Conservation (phyloP, 2,888 invertebrate genomes). For the Oxystoma pomonae region DNA sequence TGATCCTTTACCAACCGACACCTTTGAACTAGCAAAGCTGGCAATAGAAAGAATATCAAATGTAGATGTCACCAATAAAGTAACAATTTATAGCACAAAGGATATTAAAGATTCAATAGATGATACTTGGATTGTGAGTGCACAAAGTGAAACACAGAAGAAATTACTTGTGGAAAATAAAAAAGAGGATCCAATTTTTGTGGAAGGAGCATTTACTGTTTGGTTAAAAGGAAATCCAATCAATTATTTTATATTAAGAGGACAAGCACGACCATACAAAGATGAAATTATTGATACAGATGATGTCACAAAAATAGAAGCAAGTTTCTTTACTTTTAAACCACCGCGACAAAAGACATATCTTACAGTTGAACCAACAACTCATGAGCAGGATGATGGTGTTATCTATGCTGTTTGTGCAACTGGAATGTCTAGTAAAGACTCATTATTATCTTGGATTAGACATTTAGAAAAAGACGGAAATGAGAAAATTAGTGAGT, state of each 20-base stretch:
- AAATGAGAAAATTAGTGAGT: conserved; percentile 66
- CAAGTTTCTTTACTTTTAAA: conserved; percentile 53
- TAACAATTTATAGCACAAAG: conserved; percentile 52
- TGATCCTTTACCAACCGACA: conserved; percentile 70
- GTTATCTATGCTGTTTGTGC: conserved; percentile 84
- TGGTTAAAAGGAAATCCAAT: conserved; percentile 73
- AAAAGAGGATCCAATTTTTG: conserved; percentile 60
- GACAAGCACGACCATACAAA: conserved; percentile 57
- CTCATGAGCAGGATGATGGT: conserved; percentile 93
- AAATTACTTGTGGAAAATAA: conserved; percentile 64
- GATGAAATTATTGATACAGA: conserved; percentile 57
- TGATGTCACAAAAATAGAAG: conserved; percentile 67
- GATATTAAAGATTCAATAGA: conserved; percentile 74
- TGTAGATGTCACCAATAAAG: conserved; percentile 56
- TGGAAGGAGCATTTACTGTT: conserved; percentile 81
- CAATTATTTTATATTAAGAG: conserved; percentile 78
- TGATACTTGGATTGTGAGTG: conserved; percentile 89
- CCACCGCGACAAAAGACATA: conserved; percentile 45
- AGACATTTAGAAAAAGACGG: conserved; percentile 70
- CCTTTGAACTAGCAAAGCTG: conserved; percentile 71
- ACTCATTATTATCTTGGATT: conserved; percentile 91
- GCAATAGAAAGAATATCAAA: conserved; percentile 81
- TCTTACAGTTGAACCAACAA: conserved; percentile 53
- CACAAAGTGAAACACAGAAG: conserved; percentile 74
- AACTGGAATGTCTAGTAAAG: conserved; percentile 86